Percentiles rank a stretch among this genome's conserved stretches.
Evolutionary conservation across 2,113 vertebrate species (phyloP).

Genomic region (Elaphurus davidianus): DNA sequence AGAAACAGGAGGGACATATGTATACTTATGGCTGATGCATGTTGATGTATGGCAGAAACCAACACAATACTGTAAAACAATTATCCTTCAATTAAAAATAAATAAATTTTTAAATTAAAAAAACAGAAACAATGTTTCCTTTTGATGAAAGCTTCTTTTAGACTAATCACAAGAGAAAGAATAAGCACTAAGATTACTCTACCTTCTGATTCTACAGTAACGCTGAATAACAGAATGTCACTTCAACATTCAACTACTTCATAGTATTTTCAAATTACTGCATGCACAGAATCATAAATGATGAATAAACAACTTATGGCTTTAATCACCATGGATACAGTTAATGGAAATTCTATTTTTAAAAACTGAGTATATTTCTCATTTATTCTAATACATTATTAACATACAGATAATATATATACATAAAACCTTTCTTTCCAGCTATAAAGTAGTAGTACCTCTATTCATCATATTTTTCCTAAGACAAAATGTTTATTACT

Average conservation of each 20-base stretch:
- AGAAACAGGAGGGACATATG: neutral
- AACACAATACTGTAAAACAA: neutral
- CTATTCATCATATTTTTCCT: conserved; percentile 29
- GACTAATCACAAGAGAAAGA: conserved; percentile 60
- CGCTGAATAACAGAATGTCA: conserved; percentile 56
- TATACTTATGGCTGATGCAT: neutral
- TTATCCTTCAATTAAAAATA: neutral
- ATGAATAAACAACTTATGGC: conserved; percentile 75
- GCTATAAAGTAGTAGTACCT: conserved; percentile 3
- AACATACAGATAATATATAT: neutral
- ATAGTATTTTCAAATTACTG: conserved; percentile 74
- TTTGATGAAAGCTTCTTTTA: conserved; percentile 60
- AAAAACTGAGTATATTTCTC: conserved; percentile 67
- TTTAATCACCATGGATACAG: conserved; percentile 74
- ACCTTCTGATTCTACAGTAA: conserved; percentile 67
- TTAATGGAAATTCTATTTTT: conserved; percentile 47
- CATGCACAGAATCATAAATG: conserved; percentile 67
- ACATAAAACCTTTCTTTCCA: conserved; percentile 52
- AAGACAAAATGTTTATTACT: conserved; percentile 68
- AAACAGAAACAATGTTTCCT: neutral
- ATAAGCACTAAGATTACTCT: conserved; percentile 65
- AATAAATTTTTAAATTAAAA: neutral
- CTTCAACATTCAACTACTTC: conserved; percentile 73
- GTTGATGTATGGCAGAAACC: neutral
- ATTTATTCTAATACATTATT: conserved; percentile 50